phyloP scores from a whole-genome alignment of 2,888 invertebrate genomes.

The Himalopsyche kuldschensis region DNA sequence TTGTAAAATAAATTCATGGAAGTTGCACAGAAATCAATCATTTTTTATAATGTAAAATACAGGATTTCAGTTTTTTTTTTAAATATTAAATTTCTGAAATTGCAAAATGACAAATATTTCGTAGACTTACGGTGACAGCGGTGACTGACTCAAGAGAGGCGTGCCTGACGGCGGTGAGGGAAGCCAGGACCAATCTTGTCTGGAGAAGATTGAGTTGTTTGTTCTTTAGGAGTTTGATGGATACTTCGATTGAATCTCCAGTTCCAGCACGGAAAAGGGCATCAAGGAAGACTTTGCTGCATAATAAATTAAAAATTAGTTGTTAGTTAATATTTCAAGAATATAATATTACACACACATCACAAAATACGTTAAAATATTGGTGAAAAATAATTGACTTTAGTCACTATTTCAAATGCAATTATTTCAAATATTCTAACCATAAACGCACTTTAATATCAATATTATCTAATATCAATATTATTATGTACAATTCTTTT shows the following conservation, averaged over 20 bases:
- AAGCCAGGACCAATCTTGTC: constrained; percentile 65
- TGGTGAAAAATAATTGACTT: no score
- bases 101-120: not conserved
- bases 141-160: constrained; percentile 67
- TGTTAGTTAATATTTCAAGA: no score
- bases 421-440: no score
- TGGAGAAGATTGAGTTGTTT: constrained; percentile 62
- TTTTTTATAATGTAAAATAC: no score
- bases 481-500: no score
- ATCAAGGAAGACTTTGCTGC: constrained; percentile 76
- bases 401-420: no score
- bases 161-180: constrained; percentile 68
- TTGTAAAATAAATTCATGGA: no score
- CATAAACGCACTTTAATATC: no score
- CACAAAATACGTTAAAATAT: no score
- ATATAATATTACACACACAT: no score
- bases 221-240: constrained; percentile 66
- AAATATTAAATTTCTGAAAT: not conserved
- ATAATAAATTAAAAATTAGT: not conserved
- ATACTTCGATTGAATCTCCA: constrained; percentile 73
- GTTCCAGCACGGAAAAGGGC: constrained; percentile 80
- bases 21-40: no score
- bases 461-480: no score
- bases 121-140: constrained; percentile 59
- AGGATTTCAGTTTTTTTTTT: not conserved